A percentile compares a stretch with the other conserved stretches of the same genome.
Conservation (phyloP, 2,888 invertebrate genomes). For the Spodoptera littoralis region DNA sequence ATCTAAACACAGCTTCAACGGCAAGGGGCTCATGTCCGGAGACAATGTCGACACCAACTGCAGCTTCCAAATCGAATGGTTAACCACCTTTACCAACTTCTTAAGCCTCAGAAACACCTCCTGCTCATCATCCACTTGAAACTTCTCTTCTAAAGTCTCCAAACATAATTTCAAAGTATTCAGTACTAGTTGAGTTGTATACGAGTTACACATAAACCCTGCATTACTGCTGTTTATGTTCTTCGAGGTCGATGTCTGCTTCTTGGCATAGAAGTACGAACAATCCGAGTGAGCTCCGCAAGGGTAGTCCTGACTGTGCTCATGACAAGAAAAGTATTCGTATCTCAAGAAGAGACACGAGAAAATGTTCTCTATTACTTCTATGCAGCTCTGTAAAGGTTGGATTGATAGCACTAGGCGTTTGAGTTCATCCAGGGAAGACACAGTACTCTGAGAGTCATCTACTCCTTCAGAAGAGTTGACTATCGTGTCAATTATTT, state of each 20-base stretch:
- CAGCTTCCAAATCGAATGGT: slow-evolving; percentile 92
- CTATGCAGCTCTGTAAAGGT: slow-evolving; percentile 85
- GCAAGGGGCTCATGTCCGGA: slow-evolving; percentile 81
- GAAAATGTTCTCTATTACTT: slow-evolving; percentile 92
- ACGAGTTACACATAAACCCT: slow-evolving; percentile 89
- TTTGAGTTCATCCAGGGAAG: slow-evolving; percentile 84
- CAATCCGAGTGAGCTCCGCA: slow-evolving; percentile 85
- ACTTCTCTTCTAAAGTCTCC: slow-evolving; percentile 81
- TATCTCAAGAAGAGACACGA: slow-evolving; percentile 91
- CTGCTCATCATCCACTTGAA: slow-evolving; percentile 66
- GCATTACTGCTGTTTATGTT: slow-evolving; percentile 69
- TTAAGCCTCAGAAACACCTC: slow-evolving; percentile 68
- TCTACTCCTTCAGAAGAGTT: slow-evolving; percentile 75
- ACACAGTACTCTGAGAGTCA: slow-evolving; percentile 74
- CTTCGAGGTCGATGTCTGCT: slow-evolving; percentile 70
- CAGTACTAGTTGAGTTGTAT: slow-evolving; percentile 89
- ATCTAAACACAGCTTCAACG: slow-evolving; percentile 80
- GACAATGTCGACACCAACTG: slow-evolving; percentile 90
- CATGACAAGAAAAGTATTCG: slow-evolving; percentile 89
- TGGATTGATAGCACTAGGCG: slow-evolving; percentile 83
- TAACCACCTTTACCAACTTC: slow-evolving; percentile 85
- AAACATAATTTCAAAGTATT: slow-evolving; percentile 88
- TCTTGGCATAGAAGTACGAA: slow-evolving; percentile 85
- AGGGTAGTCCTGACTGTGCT: slow-evolving; percentile 81
- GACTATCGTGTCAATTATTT: slow-evolving; percentile 84